Base-by-base conservation (phyloP, 2,113 vertebrate genomes). In the Uropsilus gracilis region DNA sequence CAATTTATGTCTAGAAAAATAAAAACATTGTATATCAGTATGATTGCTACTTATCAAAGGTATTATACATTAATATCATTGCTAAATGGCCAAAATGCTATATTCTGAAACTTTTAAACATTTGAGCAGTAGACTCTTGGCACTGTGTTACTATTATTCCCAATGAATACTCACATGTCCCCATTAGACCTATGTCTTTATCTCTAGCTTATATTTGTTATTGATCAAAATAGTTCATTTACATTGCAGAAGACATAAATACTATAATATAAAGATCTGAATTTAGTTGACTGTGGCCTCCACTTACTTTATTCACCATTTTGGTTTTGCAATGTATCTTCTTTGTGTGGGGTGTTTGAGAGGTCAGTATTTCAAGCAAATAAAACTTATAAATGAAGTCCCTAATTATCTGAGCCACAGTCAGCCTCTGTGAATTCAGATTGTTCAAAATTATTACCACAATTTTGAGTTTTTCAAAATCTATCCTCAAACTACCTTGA, bases 401-500 rank as follows among this genome's bases (percentile, higher is more conserved):
- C 26, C 20, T 90, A 77, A 39, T 78, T 92, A 86, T 66, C 3
- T 46, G 4, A 75, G 50, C 64, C 37, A 76, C 61, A 87, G 30
- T 71, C 83, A 89, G 77, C 72, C 72, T 87, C 57, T 89, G 39
- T 75, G 71, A 68, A 78, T 76, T 91, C 77, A 77, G 16, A 78
- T 59, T 81, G 6, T 28, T 55, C 87, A 63, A 71, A 64, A 88
- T 86, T 76, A 89, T 85, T 72, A 37, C 53, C 69, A 28, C 46
- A 22, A 7, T 92, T 90, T 75, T 85, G 48, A 91, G 20, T 4
- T 84, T 77, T 44, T 39, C 30, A 53, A 53, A 18, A 82, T 85
- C 44, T 94, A 83, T 89, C 18, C 42, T 92, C 57, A 86, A 48
- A 92, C 92, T 78, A 88, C 34, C 14, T 86, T 96, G 71, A 86